Conservation (phyloP, 2,888 invertebrate genomes). For the Ormyrus rosae region DNA sequence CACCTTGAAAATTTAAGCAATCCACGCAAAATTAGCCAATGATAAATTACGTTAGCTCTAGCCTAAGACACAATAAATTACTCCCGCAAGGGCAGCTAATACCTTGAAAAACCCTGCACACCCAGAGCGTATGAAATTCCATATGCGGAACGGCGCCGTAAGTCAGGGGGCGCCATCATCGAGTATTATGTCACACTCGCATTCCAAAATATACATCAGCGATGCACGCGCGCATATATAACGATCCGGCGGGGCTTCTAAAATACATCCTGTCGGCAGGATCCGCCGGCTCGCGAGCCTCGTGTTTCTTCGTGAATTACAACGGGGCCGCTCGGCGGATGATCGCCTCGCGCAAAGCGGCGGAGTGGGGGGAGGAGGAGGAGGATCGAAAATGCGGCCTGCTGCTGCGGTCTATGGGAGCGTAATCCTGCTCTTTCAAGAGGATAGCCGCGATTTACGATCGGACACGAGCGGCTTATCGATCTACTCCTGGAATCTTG, state of each 20-base stretch:
- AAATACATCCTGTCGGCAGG: conserved; percentile 1
- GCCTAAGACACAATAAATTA: no score
- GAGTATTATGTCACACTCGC: neutral
- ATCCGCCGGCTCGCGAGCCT: no score
- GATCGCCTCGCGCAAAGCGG: no score
- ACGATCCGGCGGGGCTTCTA: no score
- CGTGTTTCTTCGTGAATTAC: neutral
- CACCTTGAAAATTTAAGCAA: no score
- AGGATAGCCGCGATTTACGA: conserved; percentile 23
- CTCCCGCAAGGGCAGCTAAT: no score
- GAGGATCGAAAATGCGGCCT: neutral
- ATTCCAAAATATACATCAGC: neutral
- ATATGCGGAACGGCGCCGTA: neutral
- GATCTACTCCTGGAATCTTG: conserved; percentile 5
- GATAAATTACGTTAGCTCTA: no score
- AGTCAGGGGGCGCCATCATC: neutral
- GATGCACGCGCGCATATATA: no score
- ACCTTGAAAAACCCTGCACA: neutral
- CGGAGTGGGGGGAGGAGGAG: no score
- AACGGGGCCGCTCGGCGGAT: neutral
- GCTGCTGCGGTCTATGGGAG: neutral
- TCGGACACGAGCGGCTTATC: conserved; percentile 25
- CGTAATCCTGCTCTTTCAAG: conserved; percentile 22
- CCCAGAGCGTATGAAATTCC: neutral
- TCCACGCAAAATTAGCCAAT: no score